Evolutionary conservation across 2,888 invertebrate species (phyloP).

Genomic region (Callosobruchus maculatus): DNA sequence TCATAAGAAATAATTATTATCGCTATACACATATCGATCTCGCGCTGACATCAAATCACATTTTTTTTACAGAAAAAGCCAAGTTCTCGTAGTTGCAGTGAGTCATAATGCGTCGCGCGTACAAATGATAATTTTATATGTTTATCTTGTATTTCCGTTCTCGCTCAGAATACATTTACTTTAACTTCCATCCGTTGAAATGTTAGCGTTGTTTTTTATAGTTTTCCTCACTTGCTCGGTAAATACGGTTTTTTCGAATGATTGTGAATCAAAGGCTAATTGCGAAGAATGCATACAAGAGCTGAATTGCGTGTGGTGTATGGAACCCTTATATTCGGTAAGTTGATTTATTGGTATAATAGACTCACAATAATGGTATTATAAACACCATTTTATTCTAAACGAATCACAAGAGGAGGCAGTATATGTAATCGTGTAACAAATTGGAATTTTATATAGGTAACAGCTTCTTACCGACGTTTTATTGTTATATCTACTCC

Average conservation of each 20-base stretch:
- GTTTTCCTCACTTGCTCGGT: not conserved
- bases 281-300: constrained; percentile 52
- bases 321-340: constrained; percentile 13
- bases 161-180: not conserved
- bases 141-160: not conserved
- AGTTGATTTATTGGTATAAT: not conserved
- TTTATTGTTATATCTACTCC: too few species aligned
- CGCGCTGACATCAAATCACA: not conserved
- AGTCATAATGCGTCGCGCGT: not conserved
- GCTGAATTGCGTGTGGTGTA: constrained; percentile 52
- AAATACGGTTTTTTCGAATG: not conserved
- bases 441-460: too few species aligned
- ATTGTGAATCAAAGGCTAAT: constrained; percentile 38
- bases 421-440: too few species aligned
- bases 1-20: not conserved
- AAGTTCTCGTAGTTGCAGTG: not conserved
- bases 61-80: not conserved
- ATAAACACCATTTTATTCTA: too few species aligned
- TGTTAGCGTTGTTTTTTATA: not conserved
- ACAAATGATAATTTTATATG: not conserved
- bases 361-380: too few species aligned
- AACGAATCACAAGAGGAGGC: too few species aligned
- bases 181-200: not conserved
- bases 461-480: too few species aligned
- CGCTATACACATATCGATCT: not conserved